A percentile compares a stretch with the other conserved stretches of the same genome.
These are phyloP conservation scores for Aphis gossypii DNA, from an alignment of 1,140 invertebrate species.

Conservation along the genomic window DNA sequence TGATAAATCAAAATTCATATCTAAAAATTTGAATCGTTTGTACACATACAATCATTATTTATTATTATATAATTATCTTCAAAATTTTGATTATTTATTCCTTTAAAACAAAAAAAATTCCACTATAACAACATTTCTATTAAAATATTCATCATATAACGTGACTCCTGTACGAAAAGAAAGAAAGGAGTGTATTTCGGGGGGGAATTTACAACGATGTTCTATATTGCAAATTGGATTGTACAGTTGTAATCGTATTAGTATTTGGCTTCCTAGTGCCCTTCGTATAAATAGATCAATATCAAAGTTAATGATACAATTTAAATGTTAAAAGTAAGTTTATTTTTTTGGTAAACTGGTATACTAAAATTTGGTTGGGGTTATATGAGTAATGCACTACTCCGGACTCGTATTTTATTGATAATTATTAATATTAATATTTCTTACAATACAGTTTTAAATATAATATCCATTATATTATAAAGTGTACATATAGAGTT, in stretches of 20 bases:
- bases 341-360: background rate
- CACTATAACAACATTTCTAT: background rate
- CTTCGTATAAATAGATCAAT: constrained; percentile 17
- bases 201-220: background rate
- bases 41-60: constrained; percentile 33
- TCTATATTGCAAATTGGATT: constrained; percentile 9
- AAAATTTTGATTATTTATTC: background rate
- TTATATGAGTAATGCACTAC: background rate
- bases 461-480: background rate
- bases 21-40: background rate
- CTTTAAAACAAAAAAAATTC: background rate
- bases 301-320: background rate
- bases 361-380: background rate
- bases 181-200: constrained; percentile 19
- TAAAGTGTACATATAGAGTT: background rate
- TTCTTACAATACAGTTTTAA: background rate
- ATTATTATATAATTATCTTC: background rate
- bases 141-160: background rate
- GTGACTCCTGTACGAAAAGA: background rate
- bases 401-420: background rate
- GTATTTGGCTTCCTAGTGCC: constrained; percentile 30
- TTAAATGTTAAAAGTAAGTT: background rate
- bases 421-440: background rate
- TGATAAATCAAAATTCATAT: background rate
- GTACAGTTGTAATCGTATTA: constrained; percentile 14